Conservation (phyloP, 2,113 vertebrate species). For the Candoia aspera region DNA sequence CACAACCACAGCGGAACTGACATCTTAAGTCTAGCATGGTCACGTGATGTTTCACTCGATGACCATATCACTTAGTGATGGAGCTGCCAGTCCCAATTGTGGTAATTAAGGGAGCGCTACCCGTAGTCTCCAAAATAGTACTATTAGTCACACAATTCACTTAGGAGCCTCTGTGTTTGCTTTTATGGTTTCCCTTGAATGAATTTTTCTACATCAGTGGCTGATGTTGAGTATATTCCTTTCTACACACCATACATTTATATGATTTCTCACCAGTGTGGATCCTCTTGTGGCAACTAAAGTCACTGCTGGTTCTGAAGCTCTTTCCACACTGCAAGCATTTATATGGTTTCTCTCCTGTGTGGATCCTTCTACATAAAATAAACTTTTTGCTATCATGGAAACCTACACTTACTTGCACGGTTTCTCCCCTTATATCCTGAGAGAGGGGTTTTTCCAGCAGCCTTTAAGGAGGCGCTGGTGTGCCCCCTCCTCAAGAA, state of each 20-base stretch:
- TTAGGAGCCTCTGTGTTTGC: no score
- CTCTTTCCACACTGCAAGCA: background rate
- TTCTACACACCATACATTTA: background rate
- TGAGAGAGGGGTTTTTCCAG: no score
- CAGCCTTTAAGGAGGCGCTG: no score
- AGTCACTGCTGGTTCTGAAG: background rate
- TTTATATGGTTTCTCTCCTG: background rate
- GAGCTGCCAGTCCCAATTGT: background rate
- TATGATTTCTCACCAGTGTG: background rate
- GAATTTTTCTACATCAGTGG: background rate
- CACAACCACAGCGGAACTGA: background rate
- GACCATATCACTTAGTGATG: background rate
- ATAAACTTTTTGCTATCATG: background rate
- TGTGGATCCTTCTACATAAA: background rate
- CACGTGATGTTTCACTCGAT: background rate
- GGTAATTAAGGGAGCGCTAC: background rate
- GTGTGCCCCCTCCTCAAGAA: no score
- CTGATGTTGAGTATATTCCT: background rate
- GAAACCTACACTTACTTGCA: no score
- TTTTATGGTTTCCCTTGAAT: background rate
- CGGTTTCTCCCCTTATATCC: no score
- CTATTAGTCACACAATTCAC: background rate
- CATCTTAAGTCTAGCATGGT: background rate
- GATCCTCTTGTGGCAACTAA: background rate
- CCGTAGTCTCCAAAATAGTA: background rate